A percentile compares a stretch with the other conserved stretches of the same genome.
phyloP scores from a whole-genome alignment of 2,797 vertebrate genomes.

The Falco naumanni region DNA sequence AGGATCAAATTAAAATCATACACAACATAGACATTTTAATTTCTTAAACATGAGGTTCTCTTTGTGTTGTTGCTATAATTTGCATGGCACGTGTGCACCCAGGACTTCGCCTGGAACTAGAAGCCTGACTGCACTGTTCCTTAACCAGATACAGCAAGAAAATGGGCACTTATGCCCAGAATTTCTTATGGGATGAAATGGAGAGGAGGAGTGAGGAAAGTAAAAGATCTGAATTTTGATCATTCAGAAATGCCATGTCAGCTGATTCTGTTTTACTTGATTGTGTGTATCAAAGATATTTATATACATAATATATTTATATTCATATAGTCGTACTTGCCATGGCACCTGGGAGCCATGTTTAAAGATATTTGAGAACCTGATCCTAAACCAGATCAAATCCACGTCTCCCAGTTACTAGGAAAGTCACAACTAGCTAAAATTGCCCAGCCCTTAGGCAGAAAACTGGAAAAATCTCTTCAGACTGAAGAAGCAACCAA shows the following conservation, averaged over 20 bases:
- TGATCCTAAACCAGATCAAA: not conserved
- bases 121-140: not conserved
- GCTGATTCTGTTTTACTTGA: not conserved
- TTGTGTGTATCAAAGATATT: not conserved
- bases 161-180: not conserved
- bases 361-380: not conserved
- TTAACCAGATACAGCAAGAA: not conserved
- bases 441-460: not conserved
- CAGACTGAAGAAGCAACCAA: not conserved
- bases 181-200: not conserved
- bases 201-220: not conserved
- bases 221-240: not conserved
- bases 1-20: not conserved
- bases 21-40: not conserved
- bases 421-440: not conserved
- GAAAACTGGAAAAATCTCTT: not conserved
- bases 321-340: not conserved
- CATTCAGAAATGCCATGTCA: not conserved
- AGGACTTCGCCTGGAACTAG: not conserved
- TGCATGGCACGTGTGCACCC: not conserved
- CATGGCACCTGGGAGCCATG: not conserved
- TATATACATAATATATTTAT: not conserved
- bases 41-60: not conserved
- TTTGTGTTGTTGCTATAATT: not conserved
- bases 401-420: not conserved